Evolutionary conservation across 2,113 vertebrate genomes (phyloP), one percentile per base, ranked within the genome.

Genomic region (Pangasianodon gigas): DNA sequence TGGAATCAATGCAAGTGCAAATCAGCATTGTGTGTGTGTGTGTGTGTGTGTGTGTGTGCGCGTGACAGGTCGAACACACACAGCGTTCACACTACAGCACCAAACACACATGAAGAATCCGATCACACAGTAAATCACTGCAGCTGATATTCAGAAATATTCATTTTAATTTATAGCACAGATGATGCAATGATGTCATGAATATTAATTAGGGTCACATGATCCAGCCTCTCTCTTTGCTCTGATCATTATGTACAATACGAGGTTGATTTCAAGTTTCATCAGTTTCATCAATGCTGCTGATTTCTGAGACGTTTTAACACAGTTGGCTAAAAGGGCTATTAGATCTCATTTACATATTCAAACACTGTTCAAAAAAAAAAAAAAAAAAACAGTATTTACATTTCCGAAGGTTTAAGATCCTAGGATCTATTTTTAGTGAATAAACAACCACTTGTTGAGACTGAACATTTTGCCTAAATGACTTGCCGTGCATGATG

Each of bases 201-300:
- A 82, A 54, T 82, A 82, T 54, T 82, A 82, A 54, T 82, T 32
- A 32, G 29, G 79, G 79, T 82, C 79, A 82, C 51, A 56, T 54
- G 51, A 82, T 8, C n/a, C 79, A 32, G 29, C 26, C 21, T 74
- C 18, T 67, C 75, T 79, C 75, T 7, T 8, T 81, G n/a, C 46
- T 52, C 79, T 37, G 16, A 82, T 82, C 51, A 56, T 82, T 37
- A 32, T 32, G 16, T 54, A 82, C 79, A 82, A 82, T 82, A 82
- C 32, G 79, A 54, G 29, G 79, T 56, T 82, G 79, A 82, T 82
- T 82, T 82, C 16, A 32, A 82, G 79, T 82, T 56, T 32, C 79
- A 82, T 81, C 79, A 81, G 29, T 32, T 54, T 32, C 51, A 81
- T 32, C 29, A 82, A 82, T 56, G 79, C 79, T 32, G 79, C 51